Evolutionary conservation across 2,113 vertebrate species (phyloP), one percentile per base, ranked within the genome.

Genomic region (Anhinga anhinga): DNA sequence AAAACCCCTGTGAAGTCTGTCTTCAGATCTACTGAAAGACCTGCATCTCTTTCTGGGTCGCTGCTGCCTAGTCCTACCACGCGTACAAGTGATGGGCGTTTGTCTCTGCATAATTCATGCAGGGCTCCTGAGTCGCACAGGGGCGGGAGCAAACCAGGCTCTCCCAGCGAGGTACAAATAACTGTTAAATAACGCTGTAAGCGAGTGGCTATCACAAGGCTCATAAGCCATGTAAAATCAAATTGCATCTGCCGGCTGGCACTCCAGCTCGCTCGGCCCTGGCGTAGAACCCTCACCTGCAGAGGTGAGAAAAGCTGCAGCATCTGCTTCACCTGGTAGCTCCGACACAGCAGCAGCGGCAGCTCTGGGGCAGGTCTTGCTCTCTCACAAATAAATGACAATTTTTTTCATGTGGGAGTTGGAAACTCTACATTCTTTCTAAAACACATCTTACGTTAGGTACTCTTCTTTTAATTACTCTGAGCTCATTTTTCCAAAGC

Each of bases 211-310:
- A 12, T 2, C 47, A 26, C 49, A 13, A 21, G 14, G 12, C 62
- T 23, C 16, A 5, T 11, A 22, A 63, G 49, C 44, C 56, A 9
- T 2, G 30, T 9, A 15, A 34, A 77, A 59, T 18, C 45, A 36
- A 19, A 42, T 0, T 2, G 45, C 38, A 14, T 3, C 63, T 7
- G 6, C 21, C 13, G 9, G 15, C 40, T 34, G 2, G 7, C 18
- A 1, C 40, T 23, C 21, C 52, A 36, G 52, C 65, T 47, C 5
- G 1, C 20, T 23, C 1, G 1, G 21, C 38, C 18, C 58, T 1
- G 20, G n/a, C 6, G 42, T 1, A 9, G 3, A 22, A 11, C 47
- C 40, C 52, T 19, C 23, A 4, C 17, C 5, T 7, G 59, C 34
- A 22, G 59, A 30, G 59, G 25, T 4, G 38, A 59, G 44, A 47